These are phyloP conservation scores for Thysanoteuthis rhombus DNA, from an alignment of 2,888 invertebrate genomes.

Conservation along the genomic window DNA sequence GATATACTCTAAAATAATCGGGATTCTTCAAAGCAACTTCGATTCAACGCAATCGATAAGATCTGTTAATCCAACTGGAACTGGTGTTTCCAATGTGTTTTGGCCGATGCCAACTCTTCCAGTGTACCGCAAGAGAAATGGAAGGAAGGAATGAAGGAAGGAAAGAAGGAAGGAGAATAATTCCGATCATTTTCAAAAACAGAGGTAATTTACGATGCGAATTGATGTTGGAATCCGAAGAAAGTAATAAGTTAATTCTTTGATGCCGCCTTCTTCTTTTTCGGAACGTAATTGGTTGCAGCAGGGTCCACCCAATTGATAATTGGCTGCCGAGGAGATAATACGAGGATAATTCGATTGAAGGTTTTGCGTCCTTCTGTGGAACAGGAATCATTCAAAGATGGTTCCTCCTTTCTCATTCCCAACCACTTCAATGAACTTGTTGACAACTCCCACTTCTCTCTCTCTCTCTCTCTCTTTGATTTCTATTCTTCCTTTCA, in stretches of 20 bases:
- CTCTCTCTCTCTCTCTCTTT: no score
- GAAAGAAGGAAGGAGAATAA: no score
- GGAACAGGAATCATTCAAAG: not conserved
- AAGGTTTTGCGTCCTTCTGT: not conserved
- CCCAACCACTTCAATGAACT: not conserved
- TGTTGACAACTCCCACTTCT: no score
- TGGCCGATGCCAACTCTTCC: no score
- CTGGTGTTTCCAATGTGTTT: no score
- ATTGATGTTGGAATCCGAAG: not conserved
- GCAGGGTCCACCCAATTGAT: not conserved
- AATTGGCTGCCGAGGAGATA: not conserved
- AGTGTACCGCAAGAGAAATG: no score
- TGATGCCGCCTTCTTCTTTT: not conserved
- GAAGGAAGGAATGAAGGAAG: no score
- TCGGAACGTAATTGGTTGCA: not conserved
- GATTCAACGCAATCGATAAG: no score
- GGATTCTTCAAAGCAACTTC: no score
- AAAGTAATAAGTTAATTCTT: not conserved
- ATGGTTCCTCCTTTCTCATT: not conserved
- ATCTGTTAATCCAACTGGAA: no score
- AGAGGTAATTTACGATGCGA: not conserved
- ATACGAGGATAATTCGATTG: not conserved
- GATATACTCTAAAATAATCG: no score
- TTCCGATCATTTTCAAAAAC: not conserved
- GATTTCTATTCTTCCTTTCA: no score